These are phyloP conservation scores for Champsocephalus gunnari DNA, from an alignment of 2,797 vertebrate species.

Conservation along the genomic window DNA sequence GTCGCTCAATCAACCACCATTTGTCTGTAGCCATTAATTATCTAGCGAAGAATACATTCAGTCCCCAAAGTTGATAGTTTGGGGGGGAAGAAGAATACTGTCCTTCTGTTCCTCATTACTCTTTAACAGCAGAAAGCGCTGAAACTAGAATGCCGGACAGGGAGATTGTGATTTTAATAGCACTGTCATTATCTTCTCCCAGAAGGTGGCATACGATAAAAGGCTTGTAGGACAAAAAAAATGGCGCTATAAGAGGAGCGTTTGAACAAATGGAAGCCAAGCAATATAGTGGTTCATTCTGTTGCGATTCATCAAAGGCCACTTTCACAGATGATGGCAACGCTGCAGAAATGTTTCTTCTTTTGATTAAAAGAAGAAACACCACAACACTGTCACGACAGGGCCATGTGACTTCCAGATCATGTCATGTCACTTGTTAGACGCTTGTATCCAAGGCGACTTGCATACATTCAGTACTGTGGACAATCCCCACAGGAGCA, in stretches of 20 bases:
- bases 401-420: constrained; percentile 39
- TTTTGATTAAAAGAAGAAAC: constrained; percentile 29
- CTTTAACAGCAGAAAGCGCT: constrained; percentile 83
- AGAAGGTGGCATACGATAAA: constrained; percentile 77
- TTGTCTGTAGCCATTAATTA: constrained; percentile 90
- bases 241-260: constrained; percentile 42
- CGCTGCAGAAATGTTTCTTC: constrained; percentile 30
- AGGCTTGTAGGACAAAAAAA: constrained; percentile 45
- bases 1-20: constrained; percentile 88
- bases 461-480: no score
- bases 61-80: constrained; percentile 88
- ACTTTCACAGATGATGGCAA: constrained; percentile 42
- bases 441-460: no score
- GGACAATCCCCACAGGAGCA: no score
- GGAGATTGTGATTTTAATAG: constrained; percentile 80
- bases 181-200: constrained; percentile 77
- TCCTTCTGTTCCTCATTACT: constrained; percentile 89
- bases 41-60: constrained; percentile 84
- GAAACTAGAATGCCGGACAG: constrained; percentile 75
- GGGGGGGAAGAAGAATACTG: constrained; percentile 79
- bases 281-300: constrained; percentile 51
- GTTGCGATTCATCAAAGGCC: constrained; percentile 58
- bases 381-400: constrained; percentile 5
- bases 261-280: constrained; percentile 55
- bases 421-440: background rate